Percentiles rank a stretch among this genome's conserved stretches.
Evolutionary conservation across 2,797 vertebrate species (phyloP).

Genomic region (Danio jaintianensis): DNA sequence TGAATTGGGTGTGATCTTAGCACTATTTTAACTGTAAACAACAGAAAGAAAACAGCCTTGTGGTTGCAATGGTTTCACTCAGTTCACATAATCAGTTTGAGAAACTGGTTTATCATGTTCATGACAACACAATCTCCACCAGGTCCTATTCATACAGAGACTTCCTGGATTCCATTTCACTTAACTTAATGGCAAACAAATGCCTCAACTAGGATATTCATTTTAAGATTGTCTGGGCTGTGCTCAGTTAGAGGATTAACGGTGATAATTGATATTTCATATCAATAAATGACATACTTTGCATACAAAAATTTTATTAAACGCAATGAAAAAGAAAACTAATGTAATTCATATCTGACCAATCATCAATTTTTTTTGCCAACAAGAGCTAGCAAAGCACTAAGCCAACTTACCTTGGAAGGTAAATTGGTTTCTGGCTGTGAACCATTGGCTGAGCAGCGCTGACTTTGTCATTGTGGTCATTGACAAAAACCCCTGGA

Average conservation of each 20-base stretch:
- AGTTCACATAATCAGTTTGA: neutral
- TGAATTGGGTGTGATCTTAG: neutral
- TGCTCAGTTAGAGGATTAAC: neutral
- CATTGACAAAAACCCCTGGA: conserved; percentile 73
- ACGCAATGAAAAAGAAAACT: neutral
- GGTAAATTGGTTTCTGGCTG: conserved; percentile 73
- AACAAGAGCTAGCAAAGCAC: neutral
- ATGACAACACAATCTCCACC: conserved; percentile 23
- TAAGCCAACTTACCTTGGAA: conserved; percentile 79
- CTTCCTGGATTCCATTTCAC: conserved; percentile 29
- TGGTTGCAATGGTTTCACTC: conserved; percentile 3
- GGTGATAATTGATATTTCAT: neutral
- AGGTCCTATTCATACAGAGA: conserved; percentile 17
- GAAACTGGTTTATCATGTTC: conserved; percentile 51
- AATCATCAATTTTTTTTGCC: neutral
- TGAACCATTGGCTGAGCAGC: conserved; percentile 74
- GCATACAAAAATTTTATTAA: neutral
- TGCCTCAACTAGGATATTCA: neutral
- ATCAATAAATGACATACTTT: neutral
- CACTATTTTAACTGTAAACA: neutral
- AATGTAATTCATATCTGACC: neutral
- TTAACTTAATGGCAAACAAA: neutral
- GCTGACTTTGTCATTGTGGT: conserved; percentile 73
- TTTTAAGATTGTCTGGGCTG: neutral
- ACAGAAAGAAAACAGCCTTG: neutral